These are phyloP conservation scores for Drosophila macrospina DNA, from an alignment of 2,888 invertebrate species.

Conservation along the genomic window DNA sequence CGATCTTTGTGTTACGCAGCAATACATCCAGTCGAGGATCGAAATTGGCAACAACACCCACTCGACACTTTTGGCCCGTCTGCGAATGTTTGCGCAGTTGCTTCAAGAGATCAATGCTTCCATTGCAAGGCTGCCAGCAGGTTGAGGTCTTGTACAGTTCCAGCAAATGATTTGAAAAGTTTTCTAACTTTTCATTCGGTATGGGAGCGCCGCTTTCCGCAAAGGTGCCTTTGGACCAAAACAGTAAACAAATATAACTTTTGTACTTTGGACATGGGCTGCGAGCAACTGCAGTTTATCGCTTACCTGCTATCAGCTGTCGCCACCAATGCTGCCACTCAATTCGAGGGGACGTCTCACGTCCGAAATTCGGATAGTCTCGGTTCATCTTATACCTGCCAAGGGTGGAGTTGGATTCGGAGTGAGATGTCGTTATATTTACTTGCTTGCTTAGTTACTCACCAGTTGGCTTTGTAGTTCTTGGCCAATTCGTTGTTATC, in stretches of 20 bases:
- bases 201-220: constrained; percentile 82
- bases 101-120: constrained; percentile 88
- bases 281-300: constrained; percentile 31
- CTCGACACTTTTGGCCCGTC: constrained; percentile 56
- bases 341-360: constrained; percentile 86
- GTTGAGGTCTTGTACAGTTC: constrained; percentile 89
- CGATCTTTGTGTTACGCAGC: constrained; percentile 88
- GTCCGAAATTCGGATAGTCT: constrained; percentile 93
- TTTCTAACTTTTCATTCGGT: constrained; percentile 84
- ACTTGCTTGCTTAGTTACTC: constrained; percentile 42
- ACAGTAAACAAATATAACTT: constrained; percentile 20
- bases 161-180: constrained; percentile 88
- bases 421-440: not conserved
- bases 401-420: not conserved
- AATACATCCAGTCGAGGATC: constrained; percentile 92
- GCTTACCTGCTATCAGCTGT: constrained; percentile 83
- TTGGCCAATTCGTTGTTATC: constrained; percentile 87
- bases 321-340: constrained; percentile 95
- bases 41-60: constrained; percentile 95
- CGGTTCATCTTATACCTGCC: constrained; percentile 86
- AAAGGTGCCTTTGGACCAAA: constrained; percentile 77
- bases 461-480: constrained; percentile 89
- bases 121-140: constrained; percentile 91
- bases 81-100: constrained; percentile 85
- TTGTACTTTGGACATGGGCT: constrained; percentile 33